phyloP scores from a whole-genome alignment of 2,888 invertebrate species.

The Clanis bilineata region DNA sequence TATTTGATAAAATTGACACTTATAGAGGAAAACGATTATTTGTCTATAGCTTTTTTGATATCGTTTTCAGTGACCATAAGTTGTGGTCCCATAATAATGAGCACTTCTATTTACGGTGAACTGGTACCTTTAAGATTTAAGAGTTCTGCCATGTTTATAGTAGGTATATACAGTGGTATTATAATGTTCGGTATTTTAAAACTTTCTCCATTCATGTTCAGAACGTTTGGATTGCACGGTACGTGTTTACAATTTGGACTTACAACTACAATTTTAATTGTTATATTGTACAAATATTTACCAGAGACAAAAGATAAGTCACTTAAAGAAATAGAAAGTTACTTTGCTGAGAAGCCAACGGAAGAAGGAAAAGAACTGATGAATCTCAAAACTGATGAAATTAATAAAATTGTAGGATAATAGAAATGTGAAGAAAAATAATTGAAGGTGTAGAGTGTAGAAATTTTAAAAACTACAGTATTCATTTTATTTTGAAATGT shows the following conservation, averaged over 20 bases:
- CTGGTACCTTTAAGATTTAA: conserved; percentile 29
- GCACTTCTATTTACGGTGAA: conserved; percentile 31
- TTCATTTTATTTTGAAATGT: not conserved
- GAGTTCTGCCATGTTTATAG: conserved; percentile 24
- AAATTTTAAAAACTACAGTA: not conserved
- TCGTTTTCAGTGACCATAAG: conserved; percentile 30
- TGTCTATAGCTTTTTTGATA: conserved; percentile 32
- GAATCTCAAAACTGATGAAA: conserved; percentile 13
- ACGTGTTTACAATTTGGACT: conserved; percentile 31
- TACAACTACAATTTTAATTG: conserved; percentile 21
- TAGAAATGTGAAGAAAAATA: not conserved
- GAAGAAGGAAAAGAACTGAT: conserved; percentile 22
- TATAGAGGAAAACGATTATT: conserved; percentile 26
- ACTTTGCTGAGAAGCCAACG: conserved; percentile 18
- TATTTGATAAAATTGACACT: conserved; percentile 25
- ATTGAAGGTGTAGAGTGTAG: not conserved
- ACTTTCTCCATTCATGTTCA: conserved; percentile 31
- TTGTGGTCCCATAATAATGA: conserved; percentile 32
- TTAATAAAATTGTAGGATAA: conserved; percentile 16
- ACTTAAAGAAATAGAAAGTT: conserved; percentile 28
- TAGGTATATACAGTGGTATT: conserved; percentile 18
- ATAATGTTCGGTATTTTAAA: conserved; percentile 26
- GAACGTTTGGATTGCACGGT: conserved; percentile 26
- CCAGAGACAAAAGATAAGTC: conserved; percentile 35
- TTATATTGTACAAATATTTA: conserved; percentile 28